phyloP scores from a whole-genome alignment of 2,888 invertebrate species.

The Pachliopta kotzebuea region DNA sequence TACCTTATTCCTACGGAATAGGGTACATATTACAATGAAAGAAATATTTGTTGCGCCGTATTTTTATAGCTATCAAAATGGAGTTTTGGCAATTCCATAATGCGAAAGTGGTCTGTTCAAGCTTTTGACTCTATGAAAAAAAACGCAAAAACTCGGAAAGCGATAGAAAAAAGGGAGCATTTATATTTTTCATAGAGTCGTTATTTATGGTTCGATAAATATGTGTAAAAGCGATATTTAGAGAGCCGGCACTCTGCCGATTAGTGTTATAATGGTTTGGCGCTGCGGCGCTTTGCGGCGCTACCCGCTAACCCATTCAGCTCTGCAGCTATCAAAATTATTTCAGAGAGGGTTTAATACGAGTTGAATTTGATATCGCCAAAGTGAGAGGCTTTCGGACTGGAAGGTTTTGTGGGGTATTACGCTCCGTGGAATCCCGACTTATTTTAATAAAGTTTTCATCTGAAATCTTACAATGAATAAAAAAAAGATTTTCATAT shows the following conservation, averaged over 20 bases:
- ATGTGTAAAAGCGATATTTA: slow-evolving; percentile 77
- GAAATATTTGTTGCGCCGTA: slow-evolving; percentile 43
- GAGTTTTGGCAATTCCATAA: slow-evolving; percentile 81
- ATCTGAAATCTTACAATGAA: slow-evolving; percentile 19
- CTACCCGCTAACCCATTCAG: slow-evolving; percentile 64
- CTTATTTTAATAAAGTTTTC: slow-evolving; percentile 30
- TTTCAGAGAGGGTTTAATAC: slow-evolving; percentile 56
- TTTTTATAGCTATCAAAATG: slow-evolving; percentile 51
- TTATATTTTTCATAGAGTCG: slow-evolving; percentile 79
- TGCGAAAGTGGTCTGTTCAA: slow-evolving; percentile 81
- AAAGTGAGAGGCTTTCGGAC: slow-evolving; percentile 44
- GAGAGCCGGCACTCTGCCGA: slow-evolving; percentile 76
- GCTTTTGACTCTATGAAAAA: slow-evolving; percentile 80
- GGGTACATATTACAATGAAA: slow-evolving; percentile 37
- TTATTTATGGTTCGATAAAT: slow-evolving; percentile 77
- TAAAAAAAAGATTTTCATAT: slow-evolving; percentile 12
- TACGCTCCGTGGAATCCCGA: slow-evolving; percentile 43
- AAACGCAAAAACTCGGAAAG: slow-evolving; percentile 74
- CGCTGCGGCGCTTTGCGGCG: slow-evolving; percentile 54
- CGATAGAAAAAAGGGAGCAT: slow-evolving; percentile 78
- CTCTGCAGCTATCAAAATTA: slow-evolving; percentile 74
- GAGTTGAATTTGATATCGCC: slow-evolving; percentile 48
- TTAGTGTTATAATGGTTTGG: slow-evolving; percentile 61
- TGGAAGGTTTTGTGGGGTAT: slow-evolving; percentile 40
- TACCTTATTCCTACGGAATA: slow-evolving; percentile 34